Evolutionary conservation across 2,113 vertebrate species (phyloP), one percentile per base, ranked within the genome.

Genomic region (Lutjanus erythropterus): DNA sequence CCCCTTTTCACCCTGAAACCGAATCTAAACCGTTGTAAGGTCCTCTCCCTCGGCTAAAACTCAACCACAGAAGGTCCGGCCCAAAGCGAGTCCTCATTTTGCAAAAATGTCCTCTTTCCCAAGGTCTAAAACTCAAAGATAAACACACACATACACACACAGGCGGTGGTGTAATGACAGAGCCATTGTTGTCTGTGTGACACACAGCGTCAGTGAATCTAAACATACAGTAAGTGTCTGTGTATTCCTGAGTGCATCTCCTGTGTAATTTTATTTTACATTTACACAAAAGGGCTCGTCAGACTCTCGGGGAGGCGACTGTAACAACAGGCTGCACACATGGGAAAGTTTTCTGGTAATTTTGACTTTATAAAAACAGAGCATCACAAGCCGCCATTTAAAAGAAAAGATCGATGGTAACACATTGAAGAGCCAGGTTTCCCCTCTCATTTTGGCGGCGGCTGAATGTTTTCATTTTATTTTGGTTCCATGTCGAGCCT

Each of bases 311-410:
- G 77, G 62, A 67, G 81, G 64, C 18, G 18, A 27, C 65, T 44
- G 23, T 85, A 89, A 90, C 72, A 66, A 81, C 83, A 70, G 52
- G 85, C 81, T 78, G 35, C 71, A 85, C 90, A 92, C 73, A 90
- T 90, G 88, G 88, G 78, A 92, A 85, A 85, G 87, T 86, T 90
- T 90, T 87, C 11, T 55, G 66, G 39, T 86, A 87, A 86, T 86
- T 86, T n/a, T 75, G 35, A 75, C 53, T 75, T 84, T 55, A 69
- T 44, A 42, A 44, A 82, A 87, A 87, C 75, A 90, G 35, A 67
- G 46, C 56, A 65, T 71, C 81, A 55, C 68, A 60, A 79, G 65
- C 84, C 79, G 75, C 56, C 18, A 59, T 74, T 64, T 61, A 83
- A 86, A 86, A 62, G 74, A 86, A 53, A 76, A 39, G 78, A 52